Evolutionary conservation across 2,113 vertebrate genomes (phyloP), one percentile per base, ranked within the genome.

Genomic region (Hassar affinis): DNA sequence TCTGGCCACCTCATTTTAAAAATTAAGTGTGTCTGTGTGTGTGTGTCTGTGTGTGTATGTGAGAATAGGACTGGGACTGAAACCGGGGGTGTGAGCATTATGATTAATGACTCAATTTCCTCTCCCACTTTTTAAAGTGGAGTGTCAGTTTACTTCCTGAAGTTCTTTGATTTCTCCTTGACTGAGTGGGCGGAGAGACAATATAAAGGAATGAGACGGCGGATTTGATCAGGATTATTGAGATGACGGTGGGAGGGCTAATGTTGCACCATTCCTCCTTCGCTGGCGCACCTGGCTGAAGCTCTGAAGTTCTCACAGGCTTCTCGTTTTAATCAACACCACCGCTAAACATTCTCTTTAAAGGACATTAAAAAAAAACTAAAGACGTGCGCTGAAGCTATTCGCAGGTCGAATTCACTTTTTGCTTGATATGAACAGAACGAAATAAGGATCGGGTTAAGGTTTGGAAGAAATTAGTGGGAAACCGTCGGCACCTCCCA

Each of bases 81-180:
- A 74, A 38, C 62, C 52, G 74, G 75, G 84, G 82, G 78, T 38
- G 74, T 79, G 59, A 84, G 80, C 56, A 54, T 74, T 83, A 85
- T 89, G 85, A 89, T 87, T 87, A 89, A 87, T 87, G 86, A 83
- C 80, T 85, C 78, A 87, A 89, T 89, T 89, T 87, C 86, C 85
- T 86, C 80, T 82, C 56, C 47, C 79, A 85, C 77, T 86, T 87
- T 86, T 83, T 86, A 76, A 81, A 86, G 83, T 85, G 51, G 56
- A 64, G 85, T 78, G 85, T 87, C 85, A 86, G 86, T 86, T 89
- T 87, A 82, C 86, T 86, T 80, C 74, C 79, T 72, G 78, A 84
- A 78, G 82, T 84, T 88, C 83, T 84, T 78, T 86, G 87, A 88
- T 86, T 86, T 81, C 78, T 85, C 62, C 83, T 85, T 77, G 77